Percentiles rank a stretch among this genome's conserved stretches.
Evolutionary conservation across 1,140 invertebrate species (phyloP).

Genomic region (Magallana angulata): DNA sequence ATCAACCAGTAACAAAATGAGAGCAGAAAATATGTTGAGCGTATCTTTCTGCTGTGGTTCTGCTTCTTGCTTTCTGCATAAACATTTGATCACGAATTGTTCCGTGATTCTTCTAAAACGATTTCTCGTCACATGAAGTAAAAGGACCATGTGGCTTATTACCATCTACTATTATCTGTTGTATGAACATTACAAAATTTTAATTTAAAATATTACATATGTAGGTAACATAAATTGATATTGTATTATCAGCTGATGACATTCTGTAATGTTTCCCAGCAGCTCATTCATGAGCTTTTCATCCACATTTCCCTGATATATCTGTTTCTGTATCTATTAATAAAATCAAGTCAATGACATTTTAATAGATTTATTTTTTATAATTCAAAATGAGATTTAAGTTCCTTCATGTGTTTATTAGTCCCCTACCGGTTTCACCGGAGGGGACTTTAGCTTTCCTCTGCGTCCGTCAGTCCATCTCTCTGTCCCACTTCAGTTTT

Average conservation of each 20-base stretch:
- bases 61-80: slow-evolving; percentile 40
- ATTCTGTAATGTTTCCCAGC: not conserved
- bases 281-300: not conserved
- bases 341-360: not conserved
- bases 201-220: too few relatives aligned
- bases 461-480: too few relatives aligned
- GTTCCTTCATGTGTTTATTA: too few relatives aligned
- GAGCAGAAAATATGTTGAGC: slow-evolving; percentile 17
- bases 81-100: slow-evolving; percentile 41
- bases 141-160: slow-evolving; percentile 37
- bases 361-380: too few relatives aligned
- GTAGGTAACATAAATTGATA: too few relatives aligned
- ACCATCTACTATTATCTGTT: slow-evolving; percentile 36
- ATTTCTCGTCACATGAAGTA: slow-evolving; percentile 18
- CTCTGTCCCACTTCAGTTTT: too few relatives aligned
- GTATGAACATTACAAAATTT: not conserved
- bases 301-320: not conserved
- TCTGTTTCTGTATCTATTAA: not conserved
- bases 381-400: too few relatives aligned
- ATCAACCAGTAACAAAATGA: slow-evolving; percentile 36
- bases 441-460: too few relatives aligned
- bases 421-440: too few relatives aligned
- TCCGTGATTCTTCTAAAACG: slow-evolving; percentile 48
- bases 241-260: not conserved
- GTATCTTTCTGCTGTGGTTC: slow-evolving; percentile 37